Percentiles rank a stretch among this genome's conserved stretches.
Conservation (phyloP, 2,888 invertebrate species). For the Megamerina dolium region DNA sequence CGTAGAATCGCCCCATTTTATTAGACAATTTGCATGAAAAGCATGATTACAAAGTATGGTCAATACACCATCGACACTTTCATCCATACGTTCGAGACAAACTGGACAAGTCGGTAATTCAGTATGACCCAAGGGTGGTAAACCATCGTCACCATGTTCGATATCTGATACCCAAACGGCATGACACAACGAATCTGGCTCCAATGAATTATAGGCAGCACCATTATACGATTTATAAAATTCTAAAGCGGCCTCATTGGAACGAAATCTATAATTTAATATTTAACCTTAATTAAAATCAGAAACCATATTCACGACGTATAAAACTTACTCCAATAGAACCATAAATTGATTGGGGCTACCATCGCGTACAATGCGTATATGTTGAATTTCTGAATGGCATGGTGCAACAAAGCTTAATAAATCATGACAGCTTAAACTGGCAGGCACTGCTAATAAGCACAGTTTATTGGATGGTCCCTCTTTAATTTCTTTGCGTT, state of each 20-base stretch:
- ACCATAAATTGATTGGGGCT: constrained; percentile 98
- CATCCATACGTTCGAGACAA: constrained; percentile 89
- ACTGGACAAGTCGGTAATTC: constrained; percentile 93
- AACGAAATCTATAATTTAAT: constrained; percentile 56
- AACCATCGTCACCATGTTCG: constrained; percentile 75
- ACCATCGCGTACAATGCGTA: constrained; percentile 85
- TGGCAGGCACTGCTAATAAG: constrained; percentile 82
- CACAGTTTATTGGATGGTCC: constrained; percentile 79
- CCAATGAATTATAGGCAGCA: constrained; percentile 85
- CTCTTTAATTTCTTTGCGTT: constrained; percentile 64
- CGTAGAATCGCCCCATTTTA: constrained; percentile 94
- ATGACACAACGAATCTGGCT: constrained; percentile 85
- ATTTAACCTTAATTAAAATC: constrained; percentile 27
- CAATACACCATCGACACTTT: constrained; percentile 94
- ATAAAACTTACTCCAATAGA: constrained; percentile 67
- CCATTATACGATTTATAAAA: constrained; percentile 93
- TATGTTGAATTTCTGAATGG: constrained; percentile 80
- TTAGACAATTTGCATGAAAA: constrained; percentile 91
- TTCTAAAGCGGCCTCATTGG: constrained; percentile 74
- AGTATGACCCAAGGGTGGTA: constrained; percentile 70
- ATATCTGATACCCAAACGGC: constrained; percentile 93
- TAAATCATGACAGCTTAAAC: constrained; percentile 87
- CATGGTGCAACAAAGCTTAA: constrained; percentile 92
- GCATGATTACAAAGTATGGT: constrained; percentile 98
- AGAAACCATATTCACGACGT: not conserved